A percentile compares a stretch with the other conserved stretches of the same genome.
Conservation (phyloP, 2,888 invertebrate species). For the Lamproptera curius region DNA sequence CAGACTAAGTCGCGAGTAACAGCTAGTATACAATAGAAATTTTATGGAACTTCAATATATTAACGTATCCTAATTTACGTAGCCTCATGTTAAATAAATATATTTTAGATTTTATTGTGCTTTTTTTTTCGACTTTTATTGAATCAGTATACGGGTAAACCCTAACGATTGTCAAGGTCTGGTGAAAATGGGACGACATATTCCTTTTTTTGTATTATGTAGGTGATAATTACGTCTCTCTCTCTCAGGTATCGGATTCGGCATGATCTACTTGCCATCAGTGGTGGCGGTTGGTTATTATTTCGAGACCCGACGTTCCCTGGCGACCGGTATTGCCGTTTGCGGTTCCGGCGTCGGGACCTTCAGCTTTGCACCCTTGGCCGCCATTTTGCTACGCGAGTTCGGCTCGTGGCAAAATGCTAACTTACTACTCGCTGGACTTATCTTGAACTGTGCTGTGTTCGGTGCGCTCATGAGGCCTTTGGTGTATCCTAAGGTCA, state of each 20-base stretch:
- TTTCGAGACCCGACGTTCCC: constrained; percentile 95
- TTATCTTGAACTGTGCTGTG: constrained; percentile 94
- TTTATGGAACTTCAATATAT: too few relatives aligned
- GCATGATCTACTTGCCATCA: constrained; percentile 96
- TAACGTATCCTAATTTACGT: too few relatives aligned
- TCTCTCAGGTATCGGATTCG: constrained; percentile 95
- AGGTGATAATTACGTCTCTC: not conserved
- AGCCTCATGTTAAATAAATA: too few relatives aligned
- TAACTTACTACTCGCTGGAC: constrained; percentile 93
- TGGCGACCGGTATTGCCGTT: constrained; percentile 96
- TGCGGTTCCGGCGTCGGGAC: constrained; percentile 97
- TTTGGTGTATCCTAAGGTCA: constrained; percentile 84
- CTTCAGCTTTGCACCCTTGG: constrained; percentile 95
- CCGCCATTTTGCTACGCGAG: constrained; percentile 85
- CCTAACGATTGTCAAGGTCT: too few relatives aligned
- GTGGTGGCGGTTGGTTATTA: constrained; percentile 98
- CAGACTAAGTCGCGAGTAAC: too few relatives aligned
- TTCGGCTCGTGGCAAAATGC: constrained; percentile 94
- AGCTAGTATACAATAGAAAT: too few relatives aligned
- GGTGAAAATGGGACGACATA: too few relatives aligned
- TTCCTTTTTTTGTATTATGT: not conserved
- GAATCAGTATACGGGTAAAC: too few relatives aligned
- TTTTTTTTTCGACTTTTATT: too few relatives aligned
- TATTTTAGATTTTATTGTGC: too few relatives aligned
- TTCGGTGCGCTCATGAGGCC: constrained; percentile 92